phyloP scores from a whole-genome alignment of 2,888 invertebrate species.

The Monochamus alternatus region DNA sequence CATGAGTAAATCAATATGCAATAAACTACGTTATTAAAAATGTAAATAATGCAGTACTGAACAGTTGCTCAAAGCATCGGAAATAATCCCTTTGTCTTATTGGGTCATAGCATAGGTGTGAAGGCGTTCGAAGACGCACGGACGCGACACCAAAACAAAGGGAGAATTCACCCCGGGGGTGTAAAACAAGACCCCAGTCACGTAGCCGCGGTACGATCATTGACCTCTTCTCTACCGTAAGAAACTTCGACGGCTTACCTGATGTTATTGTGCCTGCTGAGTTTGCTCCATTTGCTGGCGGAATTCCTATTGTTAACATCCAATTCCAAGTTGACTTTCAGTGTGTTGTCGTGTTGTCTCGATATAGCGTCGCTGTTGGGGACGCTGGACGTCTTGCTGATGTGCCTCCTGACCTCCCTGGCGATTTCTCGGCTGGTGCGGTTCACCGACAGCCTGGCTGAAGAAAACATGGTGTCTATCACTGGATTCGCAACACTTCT shows the following conservation, averaged over 20 bases:
- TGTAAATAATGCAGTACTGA: not conserved
- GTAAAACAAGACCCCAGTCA: slow-evolving; percentile 57
- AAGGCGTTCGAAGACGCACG: not conserved
- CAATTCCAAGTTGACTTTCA: slow-evolving; percentile 49
- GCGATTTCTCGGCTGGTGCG: slow-evolving; percentile 63
- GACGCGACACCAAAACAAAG: slow-evolving; percentile 32
- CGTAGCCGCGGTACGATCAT: slow-evolving; percentile 59
- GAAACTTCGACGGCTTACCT: slow-evolving; percentile 59
- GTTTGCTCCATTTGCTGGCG: slow-evolving; percentile 63
- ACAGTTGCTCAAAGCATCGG: slow-evolving; percentile 12
- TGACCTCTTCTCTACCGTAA: slow-evolving; percentile 48
- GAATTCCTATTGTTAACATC: slow-evolving; percentile 41
- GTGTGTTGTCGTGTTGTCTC: slow-evolving; percentile 65
- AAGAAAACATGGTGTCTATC: slow-evolving; percentile 52
- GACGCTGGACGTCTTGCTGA: slow-evolving; percentile 77
- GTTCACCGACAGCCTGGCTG: slow-evolving; percentile 56
- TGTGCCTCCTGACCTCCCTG: slow-evolving; percentile 65
- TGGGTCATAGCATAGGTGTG: not conserved
- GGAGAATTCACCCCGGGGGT: slow-evolving; percentile 11
- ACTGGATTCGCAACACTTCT: slow-evolving; percentile 4
- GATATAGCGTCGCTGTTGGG: slow-evolving; percentile 77
- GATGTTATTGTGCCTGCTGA: slow-evolving; percentile 67
- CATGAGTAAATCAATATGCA: too few relatives aligned
- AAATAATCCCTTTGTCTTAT: not conserved
- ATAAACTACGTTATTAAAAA: not conserved